Conservation (phyloP, 2,113 vertebrate genomes). For the Xenotilapia longispinis region DNA sequence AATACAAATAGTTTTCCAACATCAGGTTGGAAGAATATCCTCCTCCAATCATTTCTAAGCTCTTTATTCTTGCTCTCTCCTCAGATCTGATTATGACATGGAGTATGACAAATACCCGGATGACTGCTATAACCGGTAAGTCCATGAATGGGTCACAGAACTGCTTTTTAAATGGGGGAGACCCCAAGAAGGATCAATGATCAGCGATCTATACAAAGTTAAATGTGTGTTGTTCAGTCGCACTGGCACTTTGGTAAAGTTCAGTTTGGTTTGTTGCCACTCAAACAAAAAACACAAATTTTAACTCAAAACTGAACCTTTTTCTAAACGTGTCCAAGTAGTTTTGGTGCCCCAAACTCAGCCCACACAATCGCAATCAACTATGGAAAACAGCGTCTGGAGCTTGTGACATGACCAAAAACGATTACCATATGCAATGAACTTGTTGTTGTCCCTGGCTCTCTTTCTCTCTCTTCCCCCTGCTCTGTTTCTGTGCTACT, state of each 20-base stretch:
- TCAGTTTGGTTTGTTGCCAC: neutral
- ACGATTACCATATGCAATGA: neutral
- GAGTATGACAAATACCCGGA: slow-evolving; percentile 16
- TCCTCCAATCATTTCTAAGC: neutral
- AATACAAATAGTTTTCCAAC: neutral
- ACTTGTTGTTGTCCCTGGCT: neutral
- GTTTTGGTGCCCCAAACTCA: neutral
- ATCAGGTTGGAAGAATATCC: neutral
- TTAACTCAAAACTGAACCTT: rapidly evolving
- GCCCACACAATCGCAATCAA: rapidly evolving
- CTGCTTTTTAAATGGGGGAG: rapidly evolving
- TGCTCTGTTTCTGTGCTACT: neutral
- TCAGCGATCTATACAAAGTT: neutral
- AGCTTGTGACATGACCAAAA: neutral
- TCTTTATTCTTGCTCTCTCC: neutral
- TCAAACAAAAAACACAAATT: neutral
- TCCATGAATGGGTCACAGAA: neutral
- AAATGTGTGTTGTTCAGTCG: neutral
- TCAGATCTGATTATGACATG: slow-evolving; percentile 33
- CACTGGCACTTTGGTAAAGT: rapidly evolving
- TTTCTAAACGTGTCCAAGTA: neutral
- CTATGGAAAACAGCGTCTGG: rapidly evolving
- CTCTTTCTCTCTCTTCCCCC: neutral
- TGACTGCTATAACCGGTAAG: slow-evolving; percentile 4
- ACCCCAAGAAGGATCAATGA: neutral